Evolutionary conservation across 2,888 invertebrate species (phyloP), one percentile per base, ranked within the genome.

Genomic region (Agonopterix subpropinquella): DNA sequence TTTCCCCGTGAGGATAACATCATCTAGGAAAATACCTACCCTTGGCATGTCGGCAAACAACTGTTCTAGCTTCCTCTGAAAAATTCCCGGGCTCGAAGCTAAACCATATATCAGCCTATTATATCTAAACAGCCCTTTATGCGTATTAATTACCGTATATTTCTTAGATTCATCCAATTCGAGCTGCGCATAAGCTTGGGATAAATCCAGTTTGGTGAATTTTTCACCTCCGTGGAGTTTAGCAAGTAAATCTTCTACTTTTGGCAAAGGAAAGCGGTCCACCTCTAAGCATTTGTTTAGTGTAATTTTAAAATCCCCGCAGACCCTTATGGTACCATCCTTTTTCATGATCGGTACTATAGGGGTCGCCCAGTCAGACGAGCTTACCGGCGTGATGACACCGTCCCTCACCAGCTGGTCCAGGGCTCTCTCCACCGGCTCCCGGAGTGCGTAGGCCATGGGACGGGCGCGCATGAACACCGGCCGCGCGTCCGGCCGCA

Each of bases 91-190:
- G 18, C 18, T 18, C 3, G 18, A 18, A 1, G 18, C 18, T 3
- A 60, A 18, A 0, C 58, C 60, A 43, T 54, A 59, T 37, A 18
- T 18, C 3, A 18, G 18, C 2, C 18, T 1, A 3, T 18, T 18
- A 18, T 18, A 18, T 3, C 3, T 11, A 37, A 45, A 49, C 8
- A 49, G 13, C 2, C 45, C 45, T 11, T 43, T 50, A 41, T 59
- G 59, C 1, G 60, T 62, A 41, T 59, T 59, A n/a, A 57, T 54
- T 0, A 56, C 55, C 0, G 56, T 55, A 37, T 47, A 56, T 28
- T 45, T 48, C 10, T 45, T 52, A 2, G 51, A 47, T 3, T 18
- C n/a, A 37, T 51, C 51, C 42, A 51, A 28, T 2, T 45, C 36
- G 2, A 51, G 35, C 18, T 51, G 51, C 1, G 45, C 45, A 3